Evolutionary conservation across 2,113 vertebrate genomes (phyloP), one percentile per base, ranked within the genome.

Genomic region (Psephotus haematonotus): DNA sequence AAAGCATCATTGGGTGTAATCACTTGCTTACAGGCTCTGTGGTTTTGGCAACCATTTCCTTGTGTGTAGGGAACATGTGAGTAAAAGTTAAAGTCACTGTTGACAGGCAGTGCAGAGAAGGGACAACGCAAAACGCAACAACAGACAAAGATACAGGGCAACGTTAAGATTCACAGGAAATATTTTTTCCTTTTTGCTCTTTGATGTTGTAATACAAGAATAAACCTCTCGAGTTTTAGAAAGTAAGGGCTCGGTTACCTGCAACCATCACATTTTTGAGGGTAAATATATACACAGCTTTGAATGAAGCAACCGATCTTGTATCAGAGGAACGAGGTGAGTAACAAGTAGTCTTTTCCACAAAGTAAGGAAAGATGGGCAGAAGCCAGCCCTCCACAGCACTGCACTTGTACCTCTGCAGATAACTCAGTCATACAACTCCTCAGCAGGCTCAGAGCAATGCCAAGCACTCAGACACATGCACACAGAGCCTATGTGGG

Each of bases 31-130:
- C 87, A 93, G 87, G 39, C 31, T 6, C 67, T 91, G 92, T 90
- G 96, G 92, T 94, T 97, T 96, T 78, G 35, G 89, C 76, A 96
- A 92, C 88, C 90, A 86, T 96, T 97, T 96, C 96, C 94, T 93
- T 50, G 39, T 82, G 59, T 86, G 70, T 3, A 59, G 71, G 60
- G 53, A 92, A 68, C 71, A 92, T 7, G 6, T 2, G 3, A 94
- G 86, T 89, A 87, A 90, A 91, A 93, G 88, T 85, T 23, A 47
- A 82, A 87, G 91, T n/a, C 74, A 43, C 53, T 60, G 72, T 1
- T 88, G 59, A 68, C 43, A 92, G 25, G 55, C 87, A 68, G 52
- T 4, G 15, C 64, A 63, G 83, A 82, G 80, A 78, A 83, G 60
- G 37, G 57, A 71, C 17, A 7, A 59, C 39, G 47, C 37, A 41